Evolutionary conservation across 2,888 invertebrate genomes (phyloP).

Genomic region (Pycnomerus fuliginosus): DNA sequence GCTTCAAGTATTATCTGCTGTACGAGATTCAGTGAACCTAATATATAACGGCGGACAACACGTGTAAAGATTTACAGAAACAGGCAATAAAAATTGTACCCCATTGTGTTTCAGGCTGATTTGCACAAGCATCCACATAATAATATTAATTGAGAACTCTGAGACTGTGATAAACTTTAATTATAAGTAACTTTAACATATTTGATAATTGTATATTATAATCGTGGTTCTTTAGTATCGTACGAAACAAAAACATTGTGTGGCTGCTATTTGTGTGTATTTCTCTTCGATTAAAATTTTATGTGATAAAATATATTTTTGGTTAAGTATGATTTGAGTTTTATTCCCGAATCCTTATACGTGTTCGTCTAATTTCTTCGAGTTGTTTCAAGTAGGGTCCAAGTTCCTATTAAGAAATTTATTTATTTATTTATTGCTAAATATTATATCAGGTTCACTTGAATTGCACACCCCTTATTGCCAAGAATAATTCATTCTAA

Average conservation of each 20-base stretch:
- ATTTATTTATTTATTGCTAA: conserved; percentile 25
- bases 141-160: conserved; percentile 48
- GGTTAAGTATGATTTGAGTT: conserved; percentile 44
- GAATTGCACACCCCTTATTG: conserved; percentile 44
- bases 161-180: conserved; percentile 51
- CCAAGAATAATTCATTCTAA: conserved; percentile 49
- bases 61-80: conserved; percentile 33
- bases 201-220: conserved; percentile 33
- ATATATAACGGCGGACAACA: conserved; percentile 36
- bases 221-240: conserved; percentile 24
- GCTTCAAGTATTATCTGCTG: conserved; percentile 52
- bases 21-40: conserved; percentile 51
- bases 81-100: conserved; percentile 7
- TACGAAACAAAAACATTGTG: conserved; percentile 34
- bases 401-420: conserved; percentile 45
- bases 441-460: conserved; percentile 45
- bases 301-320: conserved; percentile 48
- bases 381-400: conserved; percentile 42
- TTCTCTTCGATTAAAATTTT: conserved; percentile 28
- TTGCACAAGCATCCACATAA: conserved; percentile 42
- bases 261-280: conserved; percentile 42
- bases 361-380: conserved; percentile 37
- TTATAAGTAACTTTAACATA: conserved; percentile 44
- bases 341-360: conserved; percentile 42
- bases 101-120: conserved; percentile 16